Evolutionary conservation across 2,888 invertebrate genomes (phyloP), one percentile per base, ranked within the genome.

Genomic region (Netelia virgata): DNA sequence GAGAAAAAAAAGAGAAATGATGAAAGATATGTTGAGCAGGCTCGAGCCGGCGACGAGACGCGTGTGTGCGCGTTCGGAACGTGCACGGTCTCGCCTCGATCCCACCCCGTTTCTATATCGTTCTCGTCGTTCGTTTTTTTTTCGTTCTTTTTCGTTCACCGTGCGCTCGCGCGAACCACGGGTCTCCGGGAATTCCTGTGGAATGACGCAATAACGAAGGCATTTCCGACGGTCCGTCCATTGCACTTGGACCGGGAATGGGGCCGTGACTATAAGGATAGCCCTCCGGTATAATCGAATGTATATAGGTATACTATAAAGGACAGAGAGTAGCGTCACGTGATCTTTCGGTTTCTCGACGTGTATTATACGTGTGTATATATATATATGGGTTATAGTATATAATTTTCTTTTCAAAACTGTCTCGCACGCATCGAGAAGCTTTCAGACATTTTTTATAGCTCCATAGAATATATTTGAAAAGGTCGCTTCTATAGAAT

Each of bases 171-270:
- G 74, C 47, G 53, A 77, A 73, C 70, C 61, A 76, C 64, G 78
- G 82, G 73, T 86, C 76, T 88, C 91, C 89, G 88, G 90, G 91
- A 91, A 93, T 93, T 93, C 93, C 92, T 91, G 75, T 89, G 83
- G 82, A 89, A 88, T 93, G 93, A 93, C 92, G 93, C 90, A 92
- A 91, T 84, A 89, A 82, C 89, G 82, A 90, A 92, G 92, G 93
- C 91, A 93, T 93, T 93, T 93, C 93, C 93, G 92, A 92, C 90
- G 89, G 9, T 0, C 53, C 90, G 91, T 86, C 66, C 90, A 90
- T 87, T 91, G 92, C 91, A 92, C 91, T 92, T 91, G 88, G 90
- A 88, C 83, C 78, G 85, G 86, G 88, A 88, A 87, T 88, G 87
- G 87, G 72, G 64, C 64, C 28, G 61, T 11, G 41, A 50, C 55